Conservation (phyloP, 2,797 vertebrate genomes). For the Crenuchus spilurus region DNA sequence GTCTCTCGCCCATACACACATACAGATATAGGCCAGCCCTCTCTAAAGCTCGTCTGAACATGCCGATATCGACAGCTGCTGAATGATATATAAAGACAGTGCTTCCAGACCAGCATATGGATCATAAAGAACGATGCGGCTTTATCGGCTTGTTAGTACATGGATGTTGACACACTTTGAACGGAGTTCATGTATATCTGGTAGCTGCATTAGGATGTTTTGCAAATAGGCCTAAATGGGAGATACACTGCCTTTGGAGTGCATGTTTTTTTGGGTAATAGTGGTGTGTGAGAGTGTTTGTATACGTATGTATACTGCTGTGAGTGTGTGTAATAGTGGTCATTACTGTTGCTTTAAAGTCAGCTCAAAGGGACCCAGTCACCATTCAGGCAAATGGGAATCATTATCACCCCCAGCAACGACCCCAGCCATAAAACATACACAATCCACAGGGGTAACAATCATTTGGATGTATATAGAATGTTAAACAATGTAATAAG, state of each 20-base stretch:
- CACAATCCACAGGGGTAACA: too few species aligned
- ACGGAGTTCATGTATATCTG: not conserved
- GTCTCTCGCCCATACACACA: not conserved
- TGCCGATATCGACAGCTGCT: constrained; percentile 2
- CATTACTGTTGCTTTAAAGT: not conserved
- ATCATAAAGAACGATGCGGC: not conserved
- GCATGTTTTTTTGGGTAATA: not conserved
- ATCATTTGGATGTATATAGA: too few species aligned
- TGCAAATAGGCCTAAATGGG: not conserved
- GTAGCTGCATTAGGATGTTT: not conserved
- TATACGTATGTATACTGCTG: not conserved
- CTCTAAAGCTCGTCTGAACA: not conserved
- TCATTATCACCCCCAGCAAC: not conserved
- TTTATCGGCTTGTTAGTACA: not conserved
- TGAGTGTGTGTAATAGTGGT: constrained; percentile 1
- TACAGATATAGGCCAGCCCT: not conserved
- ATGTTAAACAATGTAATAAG: too few species aligned
- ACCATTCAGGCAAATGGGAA: not conserved
- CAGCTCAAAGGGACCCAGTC: not conserved
- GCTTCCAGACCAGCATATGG: not conserved
- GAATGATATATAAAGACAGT: not conserved
- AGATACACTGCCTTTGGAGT: not conserved
- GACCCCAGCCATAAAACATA: not conserved
- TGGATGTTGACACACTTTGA: not conserved
- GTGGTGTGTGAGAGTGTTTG: not conserved